A percentile compares a stretch with the other conserved stretches of the same genome.
Conservation (phyloP, 2,113 vertebrate genomes). For the Gulo gulo region DNA sequence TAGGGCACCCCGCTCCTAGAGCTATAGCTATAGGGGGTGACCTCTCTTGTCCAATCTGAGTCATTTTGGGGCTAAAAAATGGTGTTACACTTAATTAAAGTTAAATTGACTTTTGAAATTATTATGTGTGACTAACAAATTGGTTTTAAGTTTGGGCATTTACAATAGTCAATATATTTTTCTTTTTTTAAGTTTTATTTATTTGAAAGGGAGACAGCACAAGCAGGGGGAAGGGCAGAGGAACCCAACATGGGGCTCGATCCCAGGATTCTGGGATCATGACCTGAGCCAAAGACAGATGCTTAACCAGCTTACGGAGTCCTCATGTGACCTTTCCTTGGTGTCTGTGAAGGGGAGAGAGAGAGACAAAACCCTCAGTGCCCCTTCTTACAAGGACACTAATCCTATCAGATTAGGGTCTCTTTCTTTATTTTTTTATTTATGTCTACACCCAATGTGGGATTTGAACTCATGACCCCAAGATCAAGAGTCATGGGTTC, state of each 20-base stretch:
- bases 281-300: not conserved
- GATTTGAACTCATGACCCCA: not conserved
- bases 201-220: not conserved
- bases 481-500: too few species aligned
- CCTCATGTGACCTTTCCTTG: not conserved
- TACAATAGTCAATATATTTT: not conserved
- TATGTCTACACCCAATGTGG: not conserved
- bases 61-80: not conserved
- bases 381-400: not conserved
- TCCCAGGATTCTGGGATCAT: not conserved
- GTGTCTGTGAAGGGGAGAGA: not conserved
- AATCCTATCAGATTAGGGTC: not conserved
- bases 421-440: not conserved
- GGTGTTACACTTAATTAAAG: not conserved
- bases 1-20: not conserved
- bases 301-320: not conserved
- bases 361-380: not conserved
- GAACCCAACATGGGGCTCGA: not conserved
- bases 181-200: not conserved
- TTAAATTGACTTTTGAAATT: not conserved
- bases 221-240: not conserved
- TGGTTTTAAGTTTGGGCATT: not conserved
- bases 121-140: not conserved
- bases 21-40: not conserved
- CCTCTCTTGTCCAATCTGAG: not conserved